A percentile compares a stretch with the other conserved stretches of the same genome.
phyloP scores from a whole-genome alignment of 2,113 vertebrate genomes.

The Speoplatyrhinus poulsoni region DNA sequence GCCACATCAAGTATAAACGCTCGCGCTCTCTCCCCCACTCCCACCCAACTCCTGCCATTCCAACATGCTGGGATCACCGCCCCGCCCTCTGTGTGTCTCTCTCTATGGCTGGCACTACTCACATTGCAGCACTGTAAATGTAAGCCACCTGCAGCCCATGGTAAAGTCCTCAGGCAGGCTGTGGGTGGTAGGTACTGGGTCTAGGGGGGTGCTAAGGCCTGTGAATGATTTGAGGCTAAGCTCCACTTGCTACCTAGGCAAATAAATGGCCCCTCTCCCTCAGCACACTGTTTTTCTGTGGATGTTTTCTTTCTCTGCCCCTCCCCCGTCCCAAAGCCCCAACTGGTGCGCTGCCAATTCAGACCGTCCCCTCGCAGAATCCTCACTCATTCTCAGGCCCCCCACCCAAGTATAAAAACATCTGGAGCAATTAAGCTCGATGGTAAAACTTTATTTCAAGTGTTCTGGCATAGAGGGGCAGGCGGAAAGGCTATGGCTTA shows the following conservation, averaged over 20 bases:
- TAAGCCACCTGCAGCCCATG: slow-evolving; percentile 24
- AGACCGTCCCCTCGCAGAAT: neutral
- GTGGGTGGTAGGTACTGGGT: neutral
- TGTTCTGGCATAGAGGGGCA: slow-evolving; percentile 41
- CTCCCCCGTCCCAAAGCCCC: neutral
- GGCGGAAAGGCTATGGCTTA: slow-evolving; percentile 33
- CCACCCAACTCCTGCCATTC: neutral
- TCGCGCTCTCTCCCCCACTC: neutral
- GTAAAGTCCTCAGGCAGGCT: neutral
- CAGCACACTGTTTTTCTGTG: slow-evolving; percentile 32
- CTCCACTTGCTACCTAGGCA: slow-evolving; percentile 38
- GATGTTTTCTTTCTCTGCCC: slow-evolving; percentile 42
- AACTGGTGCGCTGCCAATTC: neutral
- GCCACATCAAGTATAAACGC: slow-evolving; percentile 43
- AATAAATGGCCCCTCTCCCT: slow-evolving; percentile 34
- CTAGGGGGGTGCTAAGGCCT: neutral
- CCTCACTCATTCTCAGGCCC: neutral
- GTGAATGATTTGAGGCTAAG: slow-evolving; percentile 11
- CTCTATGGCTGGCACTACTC: slow-evolving; percentile 21
- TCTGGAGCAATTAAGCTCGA: slow-evolving; percentile 62
- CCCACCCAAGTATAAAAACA: slow-evolving; percentile 62
- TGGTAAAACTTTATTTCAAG: slow-evolving; percentile 68
- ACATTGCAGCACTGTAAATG: slow-evolving; percentile 20
- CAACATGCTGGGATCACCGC: slow-evolving; percentile 1
- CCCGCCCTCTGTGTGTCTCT: neutral